A percentile compares a stretch with the other conserved stretches of the same genome.
phyloP scores from a whole-genome alignment of 2,113 vertebrate genomes.

The Dromaius novaehollandiae region DNA sequence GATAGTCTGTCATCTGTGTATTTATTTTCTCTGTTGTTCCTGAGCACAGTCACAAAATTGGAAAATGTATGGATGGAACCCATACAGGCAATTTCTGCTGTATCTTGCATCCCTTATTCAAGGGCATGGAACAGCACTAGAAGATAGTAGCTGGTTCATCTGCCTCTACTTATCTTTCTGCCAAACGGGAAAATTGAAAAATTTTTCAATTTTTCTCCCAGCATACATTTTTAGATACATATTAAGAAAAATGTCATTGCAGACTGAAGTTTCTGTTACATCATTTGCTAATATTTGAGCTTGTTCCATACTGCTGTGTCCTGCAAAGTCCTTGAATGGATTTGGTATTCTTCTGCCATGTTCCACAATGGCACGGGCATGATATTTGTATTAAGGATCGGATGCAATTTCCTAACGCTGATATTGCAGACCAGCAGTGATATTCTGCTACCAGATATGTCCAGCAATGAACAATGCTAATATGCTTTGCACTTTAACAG shows the following conservation, averaged over 20 bases:
- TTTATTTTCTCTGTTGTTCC: neutral
- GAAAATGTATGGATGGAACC: neutral
- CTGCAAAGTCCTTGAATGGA: neutral
- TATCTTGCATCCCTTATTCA: neutral
- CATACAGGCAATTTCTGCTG: neutral
- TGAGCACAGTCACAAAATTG: no score
- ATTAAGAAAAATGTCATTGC: neutral
- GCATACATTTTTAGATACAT: neutral
- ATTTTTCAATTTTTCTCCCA: neutral
- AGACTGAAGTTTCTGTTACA: neutral
- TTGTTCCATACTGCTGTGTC: neutral
- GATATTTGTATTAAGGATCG: neutral
- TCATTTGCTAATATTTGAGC: neutral
- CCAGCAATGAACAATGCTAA: neutral
- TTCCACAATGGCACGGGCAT: neutral
- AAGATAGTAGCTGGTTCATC: neutral
- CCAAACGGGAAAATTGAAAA: neutral
- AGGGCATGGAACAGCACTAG: neutral
- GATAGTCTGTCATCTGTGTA: neutral
- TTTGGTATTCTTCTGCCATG: neutral
- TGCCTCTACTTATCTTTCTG: neutral
- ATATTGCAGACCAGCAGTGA: neutral
- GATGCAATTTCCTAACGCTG: rapidly evolving
- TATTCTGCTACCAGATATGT: neutral
- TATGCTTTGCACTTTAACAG: neutral